A percentile compares a stretch with the other conserved stretches of the same genome.
Conservation (phyloP, 2,797 vertebrate genomes). For the Gila robusta region DNA sequence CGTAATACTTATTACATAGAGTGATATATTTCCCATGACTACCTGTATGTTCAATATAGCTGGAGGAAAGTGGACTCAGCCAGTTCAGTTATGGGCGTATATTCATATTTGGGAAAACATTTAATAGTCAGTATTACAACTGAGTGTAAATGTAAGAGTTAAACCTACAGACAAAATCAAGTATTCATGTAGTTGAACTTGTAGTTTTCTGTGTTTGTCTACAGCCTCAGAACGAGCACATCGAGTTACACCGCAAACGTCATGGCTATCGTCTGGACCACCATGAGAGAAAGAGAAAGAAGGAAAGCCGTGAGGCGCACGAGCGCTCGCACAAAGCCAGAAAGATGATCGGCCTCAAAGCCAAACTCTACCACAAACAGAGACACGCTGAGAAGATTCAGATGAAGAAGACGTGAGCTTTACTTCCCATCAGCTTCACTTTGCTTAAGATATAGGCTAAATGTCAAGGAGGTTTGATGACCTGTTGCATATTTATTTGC, state of each 20-base stretch:
- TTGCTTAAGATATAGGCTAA: not conserved
- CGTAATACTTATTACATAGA: not conserved
- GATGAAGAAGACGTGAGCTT: constrained; percentile 98
- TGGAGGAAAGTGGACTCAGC: no score
- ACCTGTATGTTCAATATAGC: no score
- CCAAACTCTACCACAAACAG: constrained; percentile 98
- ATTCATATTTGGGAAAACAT: not conserved
- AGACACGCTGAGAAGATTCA: constrained; percentile 97
- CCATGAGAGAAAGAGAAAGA: constrained; percentile 95
- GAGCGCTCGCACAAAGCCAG: constrained; percentile 93
- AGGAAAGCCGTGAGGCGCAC: constrained; percentile 93
- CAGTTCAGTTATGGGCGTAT: not conserved
- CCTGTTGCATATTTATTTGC: not conserved
- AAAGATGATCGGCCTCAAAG: constrained; percentile 97
- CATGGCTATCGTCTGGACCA: constrained; percentile 96
- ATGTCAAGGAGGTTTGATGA: not conserved
- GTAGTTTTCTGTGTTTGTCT: constrained; percentile 10
- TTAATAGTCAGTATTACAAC: not conserved
- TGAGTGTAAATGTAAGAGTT: not conserved
- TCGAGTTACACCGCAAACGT: constrained; percentile 94
- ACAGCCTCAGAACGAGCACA: constrained; percentile 97
- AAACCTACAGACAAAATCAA: not conserved
- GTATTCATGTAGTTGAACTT: not conserved
- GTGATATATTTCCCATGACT: not conserved
- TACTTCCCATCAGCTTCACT: not conserved